Percentiles rank a stretch among this genome's conserved stretches.
Conservation (phyloP, 1,140 invertebrate genomes). For the Ceratosolen fusciceps region DNA sequence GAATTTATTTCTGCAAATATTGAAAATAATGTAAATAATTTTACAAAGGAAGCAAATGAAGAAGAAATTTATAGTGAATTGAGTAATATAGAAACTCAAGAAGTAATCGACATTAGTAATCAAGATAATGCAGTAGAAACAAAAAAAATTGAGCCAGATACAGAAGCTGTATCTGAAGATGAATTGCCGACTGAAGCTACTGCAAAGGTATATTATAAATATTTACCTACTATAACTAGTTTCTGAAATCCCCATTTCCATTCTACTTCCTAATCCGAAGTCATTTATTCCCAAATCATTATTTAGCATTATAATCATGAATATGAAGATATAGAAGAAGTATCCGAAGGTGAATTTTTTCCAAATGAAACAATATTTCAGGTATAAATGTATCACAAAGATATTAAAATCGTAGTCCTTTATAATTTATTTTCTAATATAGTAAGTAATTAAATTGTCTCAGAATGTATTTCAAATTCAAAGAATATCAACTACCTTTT, state of each 20-base stretch:
- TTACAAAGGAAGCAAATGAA: constrained; percentile 25
- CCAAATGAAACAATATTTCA: constrained; percentile 50
- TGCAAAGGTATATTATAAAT: constrained; percentile 59
- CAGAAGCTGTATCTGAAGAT: constrained; percentile 80
- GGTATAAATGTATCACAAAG: constrained; percentile 43
- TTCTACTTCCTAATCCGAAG: constrained; percentile 26
- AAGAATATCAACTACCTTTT: background rate
- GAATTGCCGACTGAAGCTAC: constrained; percentile 73
- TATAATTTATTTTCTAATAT: background rate
- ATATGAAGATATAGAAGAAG: constrained; percentile 55
- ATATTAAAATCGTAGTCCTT: constrained; percentile 26
- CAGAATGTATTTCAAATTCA: constrained; percentile 5
- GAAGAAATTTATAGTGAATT: constrained; percentile 22
- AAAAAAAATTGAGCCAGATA: constrained; percentile 74
- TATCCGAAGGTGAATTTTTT: constrained; percentile 57
- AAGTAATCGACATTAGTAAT: constrained; percentile 56
- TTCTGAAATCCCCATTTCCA: constrained; percentile 24
- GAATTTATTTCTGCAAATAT: constrained; percentile 53
- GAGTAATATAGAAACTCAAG: constrained; percentile 37
- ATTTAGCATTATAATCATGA: constrained; percentile 47
- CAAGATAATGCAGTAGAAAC: constrained; percentile 47
- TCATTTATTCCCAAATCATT: constrained; percentile 26
- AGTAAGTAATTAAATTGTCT: background rate
- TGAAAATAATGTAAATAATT: constrained; percentile 50
- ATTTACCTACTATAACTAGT: constrained; percentile 6